phyloP scores from a whole-genome alignment of 2,797 vertebrate species.

The Poecilia picta region DNA sequence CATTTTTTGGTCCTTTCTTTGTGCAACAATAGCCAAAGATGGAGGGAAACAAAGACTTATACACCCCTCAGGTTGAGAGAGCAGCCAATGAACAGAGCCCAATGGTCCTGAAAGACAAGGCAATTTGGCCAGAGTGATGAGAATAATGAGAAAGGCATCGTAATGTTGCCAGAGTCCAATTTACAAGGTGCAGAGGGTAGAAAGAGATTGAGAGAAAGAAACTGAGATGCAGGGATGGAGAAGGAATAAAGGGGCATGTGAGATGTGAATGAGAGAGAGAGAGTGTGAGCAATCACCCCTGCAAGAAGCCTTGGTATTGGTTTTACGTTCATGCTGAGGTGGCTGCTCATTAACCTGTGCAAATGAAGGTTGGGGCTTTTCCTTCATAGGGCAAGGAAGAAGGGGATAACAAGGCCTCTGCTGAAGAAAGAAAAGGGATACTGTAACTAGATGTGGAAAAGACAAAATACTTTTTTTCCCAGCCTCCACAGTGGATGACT shows the following conservation, averaged over 20 bases:
- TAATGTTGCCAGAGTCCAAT: conserved; percentile 76
- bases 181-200: conserved; percentile 53
- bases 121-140: conserved; percentile 79
- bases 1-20: conserved; percentile 63
- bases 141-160: conserved; percentile 81
- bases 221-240: conserved; percentile 37
- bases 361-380: conserved; percentile 80
- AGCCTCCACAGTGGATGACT: conserved; percentile 18
- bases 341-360: conserved; percentile 82
- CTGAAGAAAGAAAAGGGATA: conserved; percentile 33
- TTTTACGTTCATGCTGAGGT: conserved; percentile 72
- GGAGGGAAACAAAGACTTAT: conserved; percentile 41
- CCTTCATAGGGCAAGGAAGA: conserved; percentile 53
- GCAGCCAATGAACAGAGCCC: conserved; percentile 72
- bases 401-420: conserved; percentile 60
- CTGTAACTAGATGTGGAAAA: conserved; percentile 17
- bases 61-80: conserved; percentile 59
- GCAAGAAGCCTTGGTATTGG: conserved; percentile 60
- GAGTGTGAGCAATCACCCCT: conserved; percentile 59
- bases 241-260: conserved; percentile 40
- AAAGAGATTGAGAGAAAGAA: conserved; percentile 32
- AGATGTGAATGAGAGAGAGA: conserved; percentile 16
- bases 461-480: conserved; percentile 25
- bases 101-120: conserved; percentile 84
- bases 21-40: conserved; percentile 47